phyloP scores from a whole-genome alignment of 1,140 invertebrate genomes.

The Cherax destructor region DNA sequence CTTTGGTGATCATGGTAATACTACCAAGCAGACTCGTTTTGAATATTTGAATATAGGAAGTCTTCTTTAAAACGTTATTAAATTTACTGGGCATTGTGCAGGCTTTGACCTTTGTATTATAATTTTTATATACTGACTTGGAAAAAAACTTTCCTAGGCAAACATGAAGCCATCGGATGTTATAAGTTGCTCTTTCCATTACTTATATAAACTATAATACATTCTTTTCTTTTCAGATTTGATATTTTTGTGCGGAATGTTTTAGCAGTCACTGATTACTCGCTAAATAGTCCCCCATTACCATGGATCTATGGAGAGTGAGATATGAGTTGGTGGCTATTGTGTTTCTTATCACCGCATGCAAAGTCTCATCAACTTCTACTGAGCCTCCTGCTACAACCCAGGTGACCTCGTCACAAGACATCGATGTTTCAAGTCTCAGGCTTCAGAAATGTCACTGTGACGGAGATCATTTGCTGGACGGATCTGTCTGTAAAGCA shows the following conservation, averaged over 20 bases:
- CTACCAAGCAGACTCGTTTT: no score
- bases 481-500: neutral
- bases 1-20: no score
- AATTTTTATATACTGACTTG: no score
- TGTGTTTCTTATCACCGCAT: neutral
- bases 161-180: no score
- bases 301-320: neutral
- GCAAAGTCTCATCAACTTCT: neutral
- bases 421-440: neutral
- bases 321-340: neutral
- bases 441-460: slow-evolving; percentile 25
- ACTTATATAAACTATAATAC: no score
- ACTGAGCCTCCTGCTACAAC: no score
- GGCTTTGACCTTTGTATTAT: no score
- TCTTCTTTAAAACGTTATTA: no score
- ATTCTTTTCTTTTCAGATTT: neutral
- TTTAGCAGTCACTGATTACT: neutral
- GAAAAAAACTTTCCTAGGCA: no score
- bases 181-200: no score
- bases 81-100: no score
- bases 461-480: neutral
- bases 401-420: neutral
- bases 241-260: neutral
- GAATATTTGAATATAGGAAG: no score
- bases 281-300: neutral